A percentile compares a stretch with the other conserved stretches of the same genome.
Evolutionary conservation across 1,140 invertebrate species (phyloP).

Genomic region (Panonychus citri): DNA sequence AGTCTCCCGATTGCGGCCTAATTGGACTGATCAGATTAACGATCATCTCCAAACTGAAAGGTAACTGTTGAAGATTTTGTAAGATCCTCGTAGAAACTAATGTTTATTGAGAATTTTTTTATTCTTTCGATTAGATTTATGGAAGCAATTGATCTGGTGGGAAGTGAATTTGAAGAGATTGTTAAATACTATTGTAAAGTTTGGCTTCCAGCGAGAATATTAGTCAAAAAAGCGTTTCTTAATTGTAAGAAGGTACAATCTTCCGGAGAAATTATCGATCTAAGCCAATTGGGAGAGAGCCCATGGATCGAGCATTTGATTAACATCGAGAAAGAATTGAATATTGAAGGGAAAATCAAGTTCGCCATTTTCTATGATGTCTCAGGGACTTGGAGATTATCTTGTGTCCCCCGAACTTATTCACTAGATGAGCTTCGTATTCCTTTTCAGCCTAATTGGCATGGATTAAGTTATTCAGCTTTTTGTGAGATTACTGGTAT

Average conservation of each 20-base stretch:
- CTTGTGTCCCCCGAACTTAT: conserved; percentile 42
- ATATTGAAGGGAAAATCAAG: conserved; percentile 37
- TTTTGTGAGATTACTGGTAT: conserved; percentile 42
- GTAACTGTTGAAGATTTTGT: neutral
- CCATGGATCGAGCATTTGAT: conserved; percentile 79
- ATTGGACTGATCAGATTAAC: conserved; percentile 46
- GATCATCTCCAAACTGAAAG: conserved; percentile 8
- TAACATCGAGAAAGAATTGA: conserved; percentile 47
- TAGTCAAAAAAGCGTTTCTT: conserved; percentile 43
- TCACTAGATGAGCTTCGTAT: conserved; percentile 50
- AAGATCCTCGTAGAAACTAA: too few species aligned
- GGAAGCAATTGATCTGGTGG: conserved; percentile 49
- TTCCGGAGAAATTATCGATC: conserved; percentile 51
- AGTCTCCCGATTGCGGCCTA: conserved; percentile 55
- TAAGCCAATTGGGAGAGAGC: conserved; percentile 27
- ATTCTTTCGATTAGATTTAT: conserved; percentile 21
- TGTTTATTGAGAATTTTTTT: neutral
- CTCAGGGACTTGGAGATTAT: conserved; percentile 46
- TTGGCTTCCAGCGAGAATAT: conserved; percentile 59
- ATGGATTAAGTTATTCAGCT: conserved; percentile 52
- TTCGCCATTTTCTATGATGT: conserved; percentile 45
- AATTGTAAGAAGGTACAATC: conserved; percentile 32
- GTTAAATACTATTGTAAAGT: conserved; percentile 39
- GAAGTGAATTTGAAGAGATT: conserved; percentile 50
- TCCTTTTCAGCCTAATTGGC: conserved; percentile 49